Base-by-base conservation (phyloP, 2,888 invertebrate species). In the Zootermopsis nevadensis region DNA sequence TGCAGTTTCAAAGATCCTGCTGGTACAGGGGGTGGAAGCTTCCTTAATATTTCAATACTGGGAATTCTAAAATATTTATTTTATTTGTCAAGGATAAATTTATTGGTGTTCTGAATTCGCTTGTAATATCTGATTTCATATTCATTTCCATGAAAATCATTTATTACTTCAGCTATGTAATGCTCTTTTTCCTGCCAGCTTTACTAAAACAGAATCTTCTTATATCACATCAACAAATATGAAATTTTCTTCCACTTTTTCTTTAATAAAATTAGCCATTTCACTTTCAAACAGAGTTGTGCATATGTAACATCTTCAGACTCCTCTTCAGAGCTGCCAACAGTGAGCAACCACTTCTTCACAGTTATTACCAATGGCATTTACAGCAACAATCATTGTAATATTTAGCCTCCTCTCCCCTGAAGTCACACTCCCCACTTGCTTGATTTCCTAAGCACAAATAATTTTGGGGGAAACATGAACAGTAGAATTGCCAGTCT, bases 381-480 rank as follows among this genome's bases (percentile, higher is more conserved):
- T 87, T 24, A 87, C 84, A 67, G 84, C 83, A n/a, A 83, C 84
- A 69, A 86, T 84, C 77, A 86, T 83, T 74, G 87, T 87, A 22
- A 87, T 83, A 69, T 84, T 82, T n/a, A 27, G 82, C 67, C 42
- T 87, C 42, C 86, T 77, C 83, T 87, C 87, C 3, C 80, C 80
- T 33, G 82, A 84, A 7, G 84, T 83, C 24, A 80, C 24, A 27
- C 60, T 72, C 8, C 86, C 86, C 33, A 88, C 84, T 86, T 88
- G 87, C 84, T 87, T 87, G 69, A 80, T 83, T 31, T 86, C 86
- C 85, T 86, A 86, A 72, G 86, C 84, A 81, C 86, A 87, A 27
- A 87, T 30, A 55, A 88, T 85, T 85, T 87, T 87, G 66, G 86
- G 85, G 83, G 87, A 86, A 30, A 82, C 83, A 72, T 87, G 87